Base-by-base conservation (phyloP, 1,140 invertebrate genomes). In the Anoplolepis gracilipes region DNA sequence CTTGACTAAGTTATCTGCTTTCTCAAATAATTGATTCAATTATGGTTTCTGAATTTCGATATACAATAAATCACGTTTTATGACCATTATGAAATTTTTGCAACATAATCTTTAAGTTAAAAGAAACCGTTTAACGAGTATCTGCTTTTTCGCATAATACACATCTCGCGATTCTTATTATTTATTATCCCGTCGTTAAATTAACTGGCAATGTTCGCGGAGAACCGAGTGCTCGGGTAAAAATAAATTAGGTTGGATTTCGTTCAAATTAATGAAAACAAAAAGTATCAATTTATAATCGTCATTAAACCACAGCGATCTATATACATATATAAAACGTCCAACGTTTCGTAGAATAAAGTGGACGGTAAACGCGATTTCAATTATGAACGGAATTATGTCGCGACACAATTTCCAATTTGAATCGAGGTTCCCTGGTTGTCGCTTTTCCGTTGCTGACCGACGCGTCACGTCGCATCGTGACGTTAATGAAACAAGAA, bases 401-500 rank as follows among this genome's bases (percentile, higher is more conserved):
- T 72, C 78, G 25, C 36, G 10, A 0, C n/a, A 72, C 16, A 85
- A 69, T 79, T 70, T 79, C 79, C 67, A 85, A 85, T 77, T 88
- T 79, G 22, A 55, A 28, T 57, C 33, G 70, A 70, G 59, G 49
- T 39, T 70, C 19, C 10, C 33, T 13, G 28, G 25, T 46, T 84
- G 57, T 59, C 65, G 46, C 65, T 5, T 16, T 16, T 49, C 59
- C 7, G 39, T 13, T 28, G 6, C 62, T 22, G 61, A 49, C 39
- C 67, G n/a, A 5, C 22, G 30, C 30, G 86, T 64, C 64, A 16
- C 53, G 28, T 64, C 64, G n/a, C 53, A 28, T 39, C 30, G 16
- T 19, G 57, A 79, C n/a, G 79, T 42, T 75, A 78, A 67, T 33
- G 84, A 88, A 88, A 82, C 28, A 59, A 73, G 57, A 76, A 79